phyloP scores from a whole-genome alignment of 2,797 vertebrate species.

The Leptatherina wallacei region DNA sequence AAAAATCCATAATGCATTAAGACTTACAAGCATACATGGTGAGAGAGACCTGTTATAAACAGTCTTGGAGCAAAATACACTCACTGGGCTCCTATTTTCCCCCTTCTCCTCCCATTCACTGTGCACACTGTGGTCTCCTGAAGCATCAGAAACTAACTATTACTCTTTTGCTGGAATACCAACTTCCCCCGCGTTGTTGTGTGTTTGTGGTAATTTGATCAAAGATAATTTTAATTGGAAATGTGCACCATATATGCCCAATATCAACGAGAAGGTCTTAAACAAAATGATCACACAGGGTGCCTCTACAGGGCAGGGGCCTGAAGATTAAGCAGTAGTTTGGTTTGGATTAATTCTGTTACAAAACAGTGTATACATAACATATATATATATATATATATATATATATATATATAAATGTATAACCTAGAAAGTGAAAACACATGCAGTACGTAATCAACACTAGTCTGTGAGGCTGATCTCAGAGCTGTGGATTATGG shows the following conservation, averaged over 20 bases:
- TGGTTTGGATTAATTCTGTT: constrained; percentile 8
- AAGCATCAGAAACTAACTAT: constrained; percentile 56
- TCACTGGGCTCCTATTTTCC: constrained; percentile 33
- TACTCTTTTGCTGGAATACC: constrained; percentile 33
- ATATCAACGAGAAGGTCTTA: constrained; percentile 1
- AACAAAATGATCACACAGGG: constrained; percentile 2
- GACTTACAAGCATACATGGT: constrained; percentile 10
- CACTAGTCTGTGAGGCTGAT: background rate
- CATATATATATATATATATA: no score
- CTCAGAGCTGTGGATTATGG: background rate
- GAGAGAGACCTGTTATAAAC: constrained; percentile 12
- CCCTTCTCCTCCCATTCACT: constrained; percentile 5
- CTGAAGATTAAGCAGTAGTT: background rate
- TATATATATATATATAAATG: constrained; percentile 8
- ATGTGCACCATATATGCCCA: background rate
- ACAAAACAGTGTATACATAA: constrained; percentile 2
- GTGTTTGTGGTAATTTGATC: constrained; percentile 36
- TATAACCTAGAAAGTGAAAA: background rate
- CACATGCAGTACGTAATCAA: background rate
- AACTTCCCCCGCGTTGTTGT: constrained; percentile 20
- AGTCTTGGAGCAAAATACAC: constrained; percentile 25
- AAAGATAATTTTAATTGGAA: constrained; percentile 26
- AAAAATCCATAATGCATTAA: constrained; percentile 24
- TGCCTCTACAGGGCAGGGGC: background rate
- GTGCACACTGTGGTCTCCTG: constrained; percentile 35